Base-by-base conservation (phyloP, 2,888 invertebrate species). In the Spisula solida region DNA sequence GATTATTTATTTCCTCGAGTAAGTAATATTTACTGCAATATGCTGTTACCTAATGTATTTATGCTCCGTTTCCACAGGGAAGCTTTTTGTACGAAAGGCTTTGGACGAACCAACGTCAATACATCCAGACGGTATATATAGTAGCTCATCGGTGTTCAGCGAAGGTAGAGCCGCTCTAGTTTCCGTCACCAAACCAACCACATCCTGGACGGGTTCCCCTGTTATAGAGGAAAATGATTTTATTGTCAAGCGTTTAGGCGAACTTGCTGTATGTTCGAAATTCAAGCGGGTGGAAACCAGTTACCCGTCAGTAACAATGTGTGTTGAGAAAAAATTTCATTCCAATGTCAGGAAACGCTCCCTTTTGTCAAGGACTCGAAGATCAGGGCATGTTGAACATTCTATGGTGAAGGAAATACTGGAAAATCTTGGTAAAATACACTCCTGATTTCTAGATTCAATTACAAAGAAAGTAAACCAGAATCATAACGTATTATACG, bases 61-160 rank as follows among this genome's bases (percentile, higher is more conserved):
- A 51, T 51, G 12, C 12, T 16, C 51, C 14, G 6, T 79, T 48
- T 78, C 66, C 29, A 10, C 25, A 94, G 94, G 93, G 87, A 93
- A 92, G 20, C 82, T 94, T 0, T 25, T 92, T 31, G 91, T 94
- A 8, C 20, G 82, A 25, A 93, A 94, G 60, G 92, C 92, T 1
- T 92, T 89, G 92, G 93, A 92, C 48, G 94, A 94, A 82, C 91
- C 93, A 25, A 93, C 92, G 5, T 93, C 93, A 16, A 51, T 78
- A 16, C 51, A 90, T 34, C 93, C 92, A 0, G 0, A 86, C 47
- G 93, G 94, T 29, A 34, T 82, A 14, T 92, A 94, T 86, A 92
- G 91, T 0, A 88, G 89, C 70, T 12, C 25, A 12, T 94, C 94
- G 14, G 90, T 93, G 18, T 91, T 91, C 81, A 87, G 91, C 29